Evolutionary conservation across 64 coral and sea anemone species (phyloP), one percentile per base, ranked within the genome.

Genomic region (Platygyra sinensis): DNA sequence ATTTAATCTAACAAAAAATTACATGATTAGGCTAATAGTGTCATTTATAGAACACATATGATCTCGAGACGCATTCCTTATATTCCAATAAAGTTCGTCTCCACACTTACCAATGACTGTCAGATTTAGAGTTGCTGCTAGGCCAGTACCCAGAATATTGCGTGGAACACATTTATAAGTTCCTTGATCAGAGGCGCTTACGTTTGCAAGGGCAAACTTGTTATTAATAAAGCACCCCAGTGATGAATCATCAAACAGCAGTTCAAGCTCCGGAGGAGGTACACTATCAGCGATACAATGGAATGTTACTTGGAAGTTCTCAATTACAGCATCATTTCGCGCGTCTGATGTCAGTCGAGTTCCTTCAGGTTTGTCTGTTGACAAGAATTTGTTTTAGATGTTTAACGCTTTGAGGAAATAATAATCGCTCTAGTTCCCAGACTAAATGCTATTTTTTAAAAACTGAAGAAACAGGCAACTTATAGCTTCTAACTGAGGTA

Each of bases 221-320:
- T 39, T 50, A 60, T 75, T 20, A 10, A 24, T 60, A 18, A 51
- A 87, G 19, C 39, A 11, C 31, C 50, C 50, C 9, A 76, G 20
- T 18, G 22, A 75, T 13, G 3, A 8, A 5, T 50, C 20, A 3
- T 76, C 60, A 42, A 87, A 76, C 18, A 29, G 49, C 22, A 73
- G 60, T 39, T 87, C 71, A 52, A 75, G 50, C 28, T 30, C 19
- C 32, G 86, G n/a, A 73, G 73, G 28, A 57, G 86, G 86, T 19
- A 75, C 73, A 62, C 86, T 28, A 12, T 75, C 30, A 4, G 86
- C 50, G 13, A 18, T 60, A 52, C 86, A 87, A 22, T 22, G 11
- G 9, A 87, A 75, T 31, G 16, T 87, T 38, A 87, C 46, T 36
- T n/a, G 15, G 17, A 14, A 46, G 28, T 72, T 67, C 14, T 60